Evolutionary conservation across 2,888 invertebrate species (phyloP), one percentile per base, ranked within the genome.

Genomic region (Linnaemya vulpina): DNA sequence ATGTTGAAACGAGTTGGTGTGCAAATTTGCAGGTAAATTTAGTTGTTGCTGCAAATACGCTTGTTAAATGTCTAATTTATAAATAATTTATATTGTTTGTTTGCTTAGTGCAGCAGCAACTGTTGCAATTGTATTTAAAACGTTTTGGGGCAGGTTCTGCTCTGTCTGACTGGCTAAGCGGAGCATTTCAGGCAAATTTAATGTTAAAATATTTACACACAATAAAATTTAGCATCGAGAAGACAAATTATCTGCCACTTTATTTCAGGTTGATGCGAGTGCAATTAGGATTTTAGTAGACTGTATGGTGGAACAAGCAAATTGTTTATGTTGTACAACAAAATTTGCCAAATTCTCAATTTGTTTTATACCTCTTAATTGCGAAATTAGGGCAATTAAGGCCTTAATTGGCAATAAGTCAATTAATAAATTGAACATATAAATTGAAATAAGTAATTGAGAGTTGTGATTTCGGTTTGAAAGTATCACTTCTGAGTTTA

Each of bases 121-220:
- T 71, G 35, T 60, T 55, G 20, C 22, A 67, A 49, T 25, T 60
- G 51, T 75, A 17, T 70, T 25, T 20, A 43, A 53, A 53, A 68
- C 11, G 53, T 40, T 40, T 43, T 60, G 11, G 22, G 38, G 15
- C 35, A 53, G 46, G 68, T 22, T 58, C 17, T 17, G n/a, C n/a
- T 68, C 58, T 60, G 11, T 40, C 9, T 40, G 38, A 49, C 7
- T 13, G 51, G 70, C 62, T 22, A 63, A 43, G 82, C 58, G 67
- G 58, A 77, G 73, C 73, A 71, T 55, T 83, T 82, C 49, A 43
- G 60, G 60, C 60, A 77, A 77, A 68, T 49, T 60, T 38, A 15
- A 35, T 62, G 62, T 60, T 46, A 20, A 35, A 62, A 76, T 58
- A 53, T 53, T 70, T 53, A 35, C 20, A 58, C 10, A 20, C 17